Conservation (phyloP, 2,888 invertebrate species). For the Chirona hameri region DNA sequence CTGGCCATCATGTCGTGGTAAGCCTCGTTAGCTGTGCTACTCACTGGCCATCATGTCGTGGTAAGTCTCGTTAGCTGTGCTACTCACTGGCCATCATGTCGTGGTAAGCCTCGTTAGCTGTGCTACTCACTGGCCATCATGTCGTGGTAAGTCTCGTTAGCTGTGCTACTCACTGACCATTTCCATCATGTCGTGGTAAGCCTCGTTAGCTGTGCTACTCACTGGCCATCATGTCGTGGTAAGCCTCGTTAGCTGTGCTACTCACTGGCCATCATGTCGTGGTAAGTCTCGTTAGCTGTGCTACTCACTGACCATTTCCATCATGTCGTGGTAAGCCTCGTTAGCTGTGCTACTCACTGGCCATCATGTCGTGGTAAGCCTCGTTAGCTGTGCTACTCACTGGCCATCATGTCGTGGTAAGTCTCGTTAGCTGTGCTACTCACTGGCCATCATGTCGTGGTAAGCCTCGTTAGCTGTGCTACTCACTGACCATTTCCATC, state of each 20-base stretch:
- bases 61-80: constrained; percentile 92
- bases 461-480: background rate
- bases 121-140: constrained; percentile 87
- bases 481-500: constrained; percentile 93
- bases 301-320: constrained; percentile 82
- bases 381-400: constrained; percentile 53
- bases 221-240: constrained; percentile 99
- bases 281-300: background rate
- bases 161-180: constrained; percentile 46
- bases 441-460: no score
- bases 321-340: constrained; percentile 99
- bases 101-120: no score
- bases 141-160: constrained; percentile 99
- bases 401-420: constrained; percentile 99
- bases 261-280: no score
- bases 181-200: no score
- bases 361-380: no score
- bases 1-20: no score
- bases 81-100: no score
- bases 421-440: constrained; percentile 80
- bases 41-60: constrained; percentile 98
- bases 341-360: constrained; percentile 61
- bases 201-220: constrained; percentile 47
- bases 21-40: constrained; percentile 43
- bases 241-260: constrained; percentile 86